A percentile compares a stretch with the other conserved stretches of the same genome.
Conservation (phyloP, 2,797 vertebrate species). For the Molothrus ater region DNA sequence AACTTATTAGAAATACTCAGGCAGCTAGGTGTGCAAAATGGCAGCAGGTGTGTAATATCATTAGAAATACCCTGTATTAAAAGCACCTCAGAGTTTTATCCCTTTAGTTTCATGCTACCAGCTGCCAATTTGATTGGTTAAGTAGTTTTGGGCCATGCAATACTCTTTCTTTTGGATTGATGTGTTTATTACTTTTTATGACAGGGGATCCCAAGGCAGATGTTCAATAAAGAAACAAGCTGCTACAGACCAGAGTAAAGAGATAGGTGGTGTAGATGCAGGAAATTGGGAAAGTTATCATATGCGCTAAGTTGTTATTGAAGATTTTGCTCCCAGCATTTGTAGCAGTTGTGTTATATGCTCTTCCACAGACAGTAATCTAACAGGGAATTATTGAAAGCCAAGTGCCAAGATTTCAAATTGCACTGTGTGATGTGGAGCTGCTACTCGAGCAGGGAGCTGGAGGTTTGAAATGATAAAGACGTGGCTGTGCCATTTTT, state of each 20-base stretch:
- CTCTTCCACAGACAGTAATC: constrained; percentile 74
- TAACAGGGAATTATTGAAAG: constrained; percentile 81
- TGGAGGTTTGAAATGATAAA: constrained; percentile 20
- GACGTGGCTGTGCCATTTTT: not conserved
- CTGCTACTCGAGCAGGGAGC: constrained; percentile 30
- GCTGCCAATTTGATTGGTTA: constrained; percentile 77
- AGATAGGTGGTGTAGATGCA: constrained; percentile 75
- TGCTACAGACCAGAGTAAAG: constrained; percentile 77
- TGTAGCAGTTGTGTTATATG: constrained; percentile 80
- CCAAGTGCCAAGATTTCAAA: constrained; percentile 74
- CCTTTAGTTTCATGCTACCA: constrained; percentile 33
- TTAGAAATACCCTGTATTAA: constrained; percentile 45
- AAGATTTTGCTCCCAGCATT: constrained; percentile 79
- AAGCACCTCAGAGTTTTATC: constrained; percentile 40
- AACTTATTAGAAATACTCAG: constrained; percentile 57
- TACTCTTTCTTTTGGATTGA: constrained; percentile 80
- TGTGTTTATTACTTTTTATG: constrained; percentile 88
- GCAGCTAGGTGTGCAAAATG: constrained; percentile 31
- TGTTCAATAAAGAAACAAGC: constrained; percentile 82
- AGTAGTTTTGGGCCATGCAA: constrained; percentile 66
- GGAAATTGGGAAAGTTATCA: constrained; percentile 84
- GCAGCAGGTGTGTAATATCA: constrained; percentile 34
- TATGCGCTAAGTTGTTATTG: constrained; percentile 78
- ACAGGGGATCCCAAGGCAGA: constrained; percentile 83
- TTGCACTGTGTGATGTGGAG: constrained; percentile 60